These are phyloP conservation scores for Siniperca knerii DNA, from an alignment of 2,113 vertebrate genomes.

Conservation along the genomic window DNA sequence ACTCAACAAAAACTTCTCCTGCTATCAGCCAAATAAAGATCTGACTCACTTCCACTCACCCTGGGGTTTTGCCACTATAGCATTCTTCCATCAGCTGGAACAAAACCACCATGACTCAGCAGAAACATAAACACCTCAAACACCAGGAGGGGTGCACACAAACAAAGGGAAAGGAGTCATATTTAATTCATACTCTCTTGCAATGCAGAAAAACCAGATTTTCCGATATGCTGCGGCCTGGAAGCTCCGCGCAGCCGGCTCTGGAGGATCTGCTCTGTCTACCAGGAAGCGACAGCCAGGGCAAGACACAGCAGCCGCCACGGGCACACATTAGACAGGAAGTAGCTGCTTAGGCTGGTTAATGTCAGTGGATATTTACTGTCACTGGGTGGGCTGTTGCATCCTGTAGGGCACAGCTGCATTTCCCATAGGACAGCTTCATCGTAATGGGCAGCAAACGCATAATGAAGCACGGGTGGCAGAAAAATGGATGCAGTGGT, in stretches of 20 bases:
- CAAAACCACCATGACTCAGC: constrained; percentile 65
- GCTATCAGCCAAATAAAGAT: constrained; percentile 38
- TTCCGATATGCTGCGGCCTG: constrained; percentile 13
- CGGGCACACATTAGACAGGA: constrained; percentile 51
- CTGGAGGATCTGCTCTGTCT: constrained; percentile 9
- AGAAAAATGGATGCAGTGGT: constrained; percentile 36
- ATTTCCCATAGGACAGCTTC: constrained; percentile 45
- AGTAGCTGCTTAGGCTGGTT: constrained; percentile 57
- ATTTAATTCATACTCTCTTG: constrained; percentile 68
- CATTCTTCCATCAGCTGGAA: constrained; percentile 42
- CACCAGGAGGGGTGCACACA: constrained; percentile 12
- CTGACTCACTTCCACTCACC: constrained; percentile 34
- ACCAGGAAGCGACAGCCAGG: constrained; percentile 7
- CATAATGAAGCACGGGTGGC: constrained; percentile 49
- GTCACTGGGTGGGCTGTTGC: constrained; percentile 58
- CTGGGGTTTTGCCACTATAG: constrained; percentile 5
- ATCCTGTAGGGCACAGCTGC: constrained; percentile 65
- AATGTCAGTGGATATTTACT: constrained; percentile 74
- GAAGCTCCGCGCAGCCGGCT: constrained; percentile 20
- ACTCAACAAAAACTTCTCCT: constrained; percentile 30
- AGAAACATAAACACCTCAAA: constrained; percentile 51
- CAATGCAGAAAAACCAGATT: constrained; percentile 22
- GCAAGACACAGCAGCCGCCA: constrained; percentile 35
- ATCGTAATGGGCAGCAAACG: constrained; percentile 45
- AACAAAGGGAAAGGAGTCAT: constrained; percentile 55